phyloP scores from a whole-genome alignment of 2,888 invertebrate species.

The Nomada fucata region DNA sequence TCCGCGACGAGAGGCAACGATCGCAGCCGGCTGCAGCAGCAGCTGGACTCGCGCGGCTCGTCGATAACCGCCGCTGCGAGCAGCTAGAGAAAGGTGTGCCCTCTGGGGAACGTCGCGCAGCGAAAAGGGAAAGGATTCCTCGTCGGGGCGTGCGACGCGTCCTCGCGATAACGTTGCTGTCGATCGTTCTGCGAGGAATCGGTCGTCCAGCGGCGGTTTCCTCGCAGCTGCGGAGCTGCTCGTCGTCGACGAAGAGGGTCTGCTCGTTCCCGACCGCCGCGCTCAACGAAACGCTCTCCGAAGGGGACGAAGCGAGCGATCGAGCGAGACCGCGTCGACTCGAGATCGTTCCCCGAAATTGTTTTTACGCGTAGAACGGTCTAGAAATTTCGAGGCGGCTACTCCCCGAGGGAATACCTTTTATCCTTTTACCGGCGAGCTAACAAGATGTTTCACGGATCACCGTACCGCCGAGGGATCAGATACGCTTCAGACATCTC shows the following conservation, averaged over 20 bases:
- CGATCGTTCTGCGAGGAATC: too few species aligned
- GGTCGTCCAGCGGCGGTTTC: too few species aligned
- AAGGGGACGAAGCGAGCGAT: too few species aligned
- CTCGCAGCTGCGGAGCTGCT: too few species aligned
- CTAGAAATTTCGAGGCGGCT: constrained; percentile 25
- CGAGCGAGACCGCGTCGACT: too few species aligned
- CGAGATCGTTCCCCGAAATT: too few species aligned
- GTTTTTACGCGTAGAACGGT: not conserved
- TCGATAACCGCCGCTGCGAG: constrained; percentile 49
- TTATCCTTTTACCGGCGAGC: constrained; percentile 75
- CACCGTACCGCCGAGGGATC: constrained; percentile 79
- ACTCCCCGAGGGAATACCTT: constrained; percentile 52
- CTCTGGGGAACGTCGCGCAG: not conserved
- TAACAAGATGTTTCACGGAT: constrained; percentile 83
- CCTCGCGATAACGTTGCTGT: not conserved
- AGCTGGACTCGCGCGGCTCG: constrained; percentile 9
- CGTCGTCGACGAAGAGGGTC: too few species aligned
- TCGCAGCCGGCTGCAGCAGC: constrained; percentile 1
- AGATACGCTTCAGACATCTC: constrained; percentile 79
- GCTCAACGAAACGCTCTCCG: too few species aligned
- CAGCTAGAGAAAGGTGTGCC: not conserved
- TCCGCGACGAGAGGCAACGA: too few species aligned
- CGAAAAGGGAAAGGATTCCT: not conserved
- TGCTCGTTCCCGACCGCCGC: too few species aligned
- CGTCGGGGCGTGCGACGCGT: not conserved